Percentiles rank a stretch among this genome's conserved stretches.
Conservation (phyloP, 2,797 vertebrate species). For the Pseudochirops corinnae region DNA sequence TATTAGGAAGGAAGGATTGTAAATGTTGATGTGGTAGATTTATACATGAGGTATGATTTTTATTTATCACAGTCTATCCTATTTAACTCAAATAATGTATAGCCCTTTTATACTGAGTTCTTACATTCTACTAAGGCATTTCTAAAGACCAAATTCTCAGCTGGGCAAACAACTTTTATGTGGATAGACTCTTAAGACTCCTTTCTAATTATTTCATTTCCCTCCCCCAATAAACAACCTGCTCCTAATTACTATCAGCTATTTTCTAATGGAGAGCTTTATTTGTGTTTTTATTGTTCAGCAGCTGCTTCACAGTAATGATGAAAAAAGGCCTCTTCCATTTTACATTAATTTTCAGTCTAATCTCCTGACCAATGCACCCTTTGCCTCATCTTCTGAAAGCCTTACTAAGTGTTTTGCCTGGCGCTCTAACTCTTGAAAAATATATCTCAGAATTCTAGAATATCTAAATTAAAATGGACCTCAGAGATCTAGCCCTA, state of each 20-base stretch:
- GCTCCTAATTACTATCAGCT: not conserved
- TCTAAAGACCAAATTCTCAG: not conserved
- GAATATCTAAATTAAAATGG: not conserved
- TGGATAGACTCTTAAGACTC: not conserved
- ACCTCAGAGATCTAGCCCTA: not conserved
- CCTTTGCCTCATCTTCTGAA: not conserved
- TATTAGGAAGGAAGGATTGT: not conserved
- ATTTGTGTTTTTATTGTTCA: not conserved
- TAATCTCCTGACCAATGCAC: not conserved
- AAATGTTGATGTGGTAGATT: not conserved
- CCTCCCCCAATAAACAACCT: not conserved
- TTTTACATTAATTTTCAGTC: not conserved
- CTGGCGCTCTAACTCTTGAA: not conserved
- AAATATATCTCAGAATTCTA: not conserved
- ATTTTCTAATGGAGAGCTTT: not conserved
- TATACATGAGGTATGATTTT: not conserved
- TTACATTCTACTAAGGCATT: not conserved
- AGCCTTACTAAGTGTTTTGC: not conserved
- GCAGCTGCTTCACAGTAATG: constrained; percentile 1
- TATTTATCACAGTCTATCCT: not conserved
- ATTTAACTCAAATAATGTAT: not conserved
- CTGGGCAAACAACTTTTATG: not conserved
- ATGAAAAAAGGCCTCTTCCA: not conserved
- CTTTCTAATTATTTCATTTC: not conserved
- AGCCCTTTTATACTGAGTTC: not conserved